Base-by-base conservation (phyloP, 2,888 invertebrate species). In the Epinotia bilunana region DNA sequence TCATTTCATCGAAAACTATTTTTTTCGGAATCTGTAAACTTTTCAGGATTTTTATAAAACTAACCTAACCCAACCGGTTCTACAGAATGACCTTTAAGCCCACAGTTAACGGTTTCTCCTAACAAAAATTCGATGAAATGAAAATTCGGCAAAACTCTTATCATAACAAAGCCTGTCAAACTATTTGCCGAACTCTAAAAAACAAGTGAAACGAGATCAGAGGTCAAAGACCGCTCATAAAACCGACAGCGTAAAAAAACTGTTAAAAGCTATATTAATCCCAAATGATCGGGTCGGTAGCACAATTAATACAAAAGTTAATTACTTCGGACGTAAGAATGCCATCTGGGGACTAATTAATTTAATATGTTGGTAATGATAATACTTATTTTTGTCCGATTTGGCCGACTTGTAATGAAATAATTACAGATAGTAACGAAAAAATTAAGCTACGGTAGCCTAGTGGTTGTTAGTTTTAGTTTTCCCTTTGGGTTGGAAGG, bases 141-240 rank as follows among this genome's bases (percentile, higher is more conserved):
- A 3, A 0, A 28, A 28, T 20, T 20, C 20, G 20, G 20, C 20
- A 2, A 20, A 20, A 20, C 20, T 20, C 20, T 20, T 20, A 20
- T 2, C 20, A 20, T 20, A 20, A 20, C 20, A 20, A 20, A 2
- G 20, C 20, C 20, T 20, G 2, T 20, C 57, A 33, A 28, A 43
- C 23, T 6, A 11, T 62, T 72, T 60, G 23, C 16, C 11, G 65
- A 55, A 64, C 63, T 23, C 58, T 28, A 23, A 60, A 69, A 55
- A 69, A 69, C 63, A 49, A 55, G 61, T 61, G 23, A 46, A 71
- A 76, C 71, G 62, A 62, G 74, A 62, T 28, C 60, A 69, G 53
- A 74, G 76, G 64, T 76, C 46, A 61, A 71, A 23, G 60, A 20
- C 64, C 73, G 60, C 18, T 65, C 67, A 64, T 75, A 75, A 75